Conservation (phyloP, 2,113 vertebrate genomes). For the Myotis brandtii region DNA sequence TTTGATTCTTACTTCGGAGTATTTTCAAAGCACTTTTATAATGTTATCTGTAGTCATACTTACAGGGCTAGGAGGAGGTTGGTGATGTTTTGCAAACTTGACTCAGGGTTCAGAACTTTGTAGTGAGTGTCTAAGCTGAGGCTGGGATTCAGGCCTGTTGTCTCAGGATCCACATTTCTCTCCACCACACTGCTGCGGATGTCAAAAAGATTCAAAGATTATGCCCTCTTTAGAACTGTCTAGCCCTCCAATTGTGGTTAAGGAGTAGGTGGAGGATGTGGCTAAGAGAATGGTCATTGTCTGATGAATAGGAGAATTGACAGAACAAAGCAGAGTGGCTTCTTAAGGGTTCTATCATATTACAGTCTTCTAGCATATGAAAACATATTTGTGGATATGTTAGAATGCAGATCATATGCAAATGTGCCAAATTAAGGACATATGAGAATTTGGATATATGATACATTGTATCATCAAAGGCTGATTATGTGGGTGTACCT, state of each 20-base stretch:
- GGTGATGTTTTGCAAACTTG: conserved; percentile 3
- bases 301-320: conserved; percentile 60
- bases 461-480: conserved; percentile 56
- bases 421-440: conserved; percentile 58
- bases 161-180: neutral
- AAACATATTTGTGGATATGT: conserved; percentile 50
- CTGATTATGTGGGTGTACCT: conserved; percentile 19
- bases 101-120: neutral
- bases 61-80: neutral
- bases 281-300: conserved; percentile 34
- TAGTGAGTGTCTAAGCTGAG: neutral
- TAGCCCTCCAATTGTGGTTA: conserved; percentile 62
- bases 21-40: conserved; percentile 19
- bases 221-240: conserved; percentile 15
- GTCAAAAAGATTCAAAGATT: conserved; percentile 44
- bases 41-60: neutral
- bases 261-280: conserved; percentile 49
- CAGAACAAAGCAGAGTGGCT: conserved; percentile 66
- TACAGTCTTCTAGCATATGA: conserved; percentile 38
- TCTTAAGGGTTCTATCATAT: conserved; percentile 52
- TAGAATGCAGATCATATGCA: conserved; percentile 65
- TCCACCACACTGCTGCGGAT: neutral
- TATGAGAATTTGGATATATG: conserved; percentile 47
- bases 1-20: conserved; percentile 24
- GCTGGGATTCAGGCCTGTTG: neutral